phyloP scores from a whole-genome alignment of 2,888 invertebrate species.

The Mimas tiliae region DNA sequence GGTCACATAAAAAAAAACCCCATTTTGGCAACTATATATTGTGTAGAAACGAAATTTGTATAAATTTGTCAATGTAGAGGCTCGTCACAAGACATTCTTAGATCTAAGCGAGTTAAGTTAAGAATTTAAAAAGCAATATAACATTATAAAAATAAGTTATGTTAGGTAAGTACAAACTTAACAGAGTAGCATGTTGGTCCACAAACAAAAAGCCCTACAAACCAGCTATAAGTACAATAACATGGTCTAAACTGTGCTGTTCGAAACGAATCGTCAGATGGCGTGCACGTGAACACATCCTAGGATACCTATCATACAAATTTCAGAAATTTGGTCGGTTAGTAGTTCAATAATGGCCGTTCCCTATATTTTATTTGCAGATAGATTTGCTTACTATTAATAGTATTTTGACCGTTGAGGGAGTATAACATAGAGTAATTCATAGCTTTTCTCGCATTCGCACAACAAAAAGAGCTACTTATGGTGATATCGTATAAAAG shows the following conservation, averaged over 20 bases:
- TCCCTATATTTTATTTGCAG: no score
- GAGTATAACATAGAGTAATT: no score
- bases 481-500: no score
- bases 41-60: conserved; percentile 25
- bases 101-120: conserved; percentile 47
- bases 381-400: no score
- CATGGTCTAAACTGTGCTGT: background rate
- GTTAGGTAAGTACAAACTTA: conserved; percentile 41
- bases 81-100: conserved; percentile 43
- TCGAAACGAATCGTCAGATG: no score
- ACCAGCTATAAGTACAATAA: conserved; percentile 8
- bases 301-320: no score
- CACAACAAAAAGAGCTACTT: no score
- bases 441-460: no score
- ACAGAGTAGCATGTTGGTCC: conserved; percentile 52
- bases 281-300: no score
- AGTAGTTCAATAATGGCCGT: no score
- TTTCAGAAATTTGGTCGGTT: no score
- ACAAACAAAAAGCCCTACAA: conserved; percentile 44
- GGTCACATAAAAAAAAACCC: conserved; percentile 39
- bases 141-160: conserved; percentile 57
- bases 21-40: conserved; percentile 52
- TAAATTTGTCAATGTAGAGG: conserved; percentile 16
- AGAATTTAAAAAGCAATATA: conserved; percentile 48
- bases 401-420: no score